phyloP scores from a whole-genome alignment of 2,888 invertebrate species.

The Chloroclystis v-ata region DNA sequence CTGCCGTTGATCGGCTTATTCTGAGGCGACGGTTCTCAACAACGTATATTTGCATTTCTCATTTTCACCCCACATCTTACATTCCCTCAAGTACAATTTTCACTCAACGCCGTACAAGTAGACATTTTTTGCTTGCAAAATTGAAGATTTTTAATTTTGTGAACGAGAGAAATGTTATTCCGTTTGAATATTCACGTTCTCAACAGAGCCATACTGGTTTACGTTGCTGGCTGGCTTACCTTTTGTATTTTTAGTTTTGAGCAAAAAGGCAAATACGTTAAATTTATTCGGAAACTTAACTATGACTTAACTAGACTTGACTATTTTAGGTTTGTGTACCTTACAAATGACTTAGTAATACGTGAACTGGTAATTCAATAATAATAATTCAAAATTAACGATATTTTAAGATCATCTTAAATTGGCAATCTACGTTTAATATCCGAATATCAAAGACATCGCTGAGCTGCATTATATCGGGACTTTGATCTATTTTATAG shows the following conservation, averaged over 20 bases:
- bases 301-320: too few relatives aligned
- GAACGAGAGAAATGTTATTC: background rate
- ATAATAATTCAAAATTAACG: too few relatives aligned
- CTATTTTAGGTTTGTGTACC: too few relatives aligned
- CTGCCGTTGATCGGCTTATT: conserved; percentile 64
- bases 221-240: too few relatives aligned
- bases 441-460: conserved; percentile 14
- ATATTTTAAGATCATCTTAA: too few relatives aligned
- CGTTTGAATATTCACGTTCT: background rate
- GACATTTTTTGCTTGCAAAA: conserved; percentile 39
- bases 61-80: conserved; percentile 65
- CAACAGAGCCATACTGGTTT: background rate
- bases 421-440: background rate
- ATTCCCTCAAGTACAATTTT: conserved; percentile 60
- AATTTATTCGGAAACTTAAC: too few relatives aligned
- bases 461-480: conserved; percentile 28
- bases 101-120: conserved; percentile 45
- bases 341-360: too few relatives aligned
- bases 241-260: background rate
- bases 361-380: too few relatives aligned
- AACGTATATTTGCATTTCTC: conserved; percentile 74
- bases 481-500: conserved; percentile 9
- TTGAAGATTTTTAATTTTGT: conserved; percentile 6
- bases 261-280: too few relatives aligned
- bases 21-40: conserved; percentile 52